Percentiles rank a stretch among this genome's conserved stretches.
phyloP scores from a whole-genome alignment of 2,888 invertebrate genomes.

The Amaurobius ferox region DNA sequence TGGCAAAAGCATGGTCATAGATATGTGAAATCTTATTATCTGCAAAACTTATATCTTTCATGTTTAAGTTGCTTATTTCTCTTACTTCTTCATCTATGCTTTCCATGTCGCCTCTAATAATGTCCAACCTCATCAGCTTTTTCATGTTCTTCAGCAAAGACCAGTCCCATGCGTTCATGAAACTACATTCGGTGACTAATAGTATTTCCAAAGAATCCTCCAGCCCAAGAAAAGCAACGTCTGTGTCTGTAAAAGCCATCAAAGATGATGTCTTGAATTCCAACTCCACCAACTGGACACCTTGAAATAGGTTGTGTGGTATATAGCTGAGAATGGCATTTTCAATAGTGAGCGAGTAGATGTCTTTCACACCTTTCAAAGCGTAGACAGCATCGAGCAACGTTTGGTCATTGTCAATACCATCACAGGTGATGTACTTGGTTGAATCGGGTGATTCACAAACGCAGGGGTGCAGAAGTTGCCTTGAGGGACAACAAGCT shows the following conservation, averaged over 20 bases:
- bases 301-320: conserved; percentile 34
- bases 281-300: conserved; percentile 19
- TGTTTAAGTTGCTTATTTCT: not conserved
- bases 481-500: conserved; percentile 36
- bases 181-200: conserved; percentile 17
- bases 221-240: conserved; percentile 47
- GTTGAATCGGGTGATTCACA: not conserved
- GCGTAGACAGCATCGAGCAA: conserved; percentile 26
- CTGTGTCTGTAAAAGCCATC: conserved; percentile 41
- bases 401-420: conserved; percentile 40
- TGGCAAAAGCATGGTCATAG: conserved; percentile 35
- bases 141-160: conserved; percentile 37
- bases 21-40: conserved; percentile 29
- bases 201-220: conserved; percentile 46
- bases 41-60: conserved; percentile 24
- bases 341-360: conserved; percentile 36
- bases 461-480: conserved; percentile 63
- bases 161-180: conserved; percentile 57
- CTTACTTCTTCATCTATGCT: conserved; percentile 33
- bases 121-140: conserved; percentile 32
- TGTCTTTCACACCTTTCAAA: not conserved
- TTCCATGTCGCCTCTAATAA: conserved; percentile 21
- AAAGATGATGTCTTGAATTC: conserved; percentile 29
- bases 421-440: conserved; percentile 28
- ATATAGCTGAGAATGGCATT: conserved; percentile 37